A percentile compares a stretch with the other conserved stretches of the same genome.
These are phyloP conservation scores for Apodemia zela DNA, from an alignment of 2,888 invertebrate genomes.

Conservation along the genomic window DNA sequence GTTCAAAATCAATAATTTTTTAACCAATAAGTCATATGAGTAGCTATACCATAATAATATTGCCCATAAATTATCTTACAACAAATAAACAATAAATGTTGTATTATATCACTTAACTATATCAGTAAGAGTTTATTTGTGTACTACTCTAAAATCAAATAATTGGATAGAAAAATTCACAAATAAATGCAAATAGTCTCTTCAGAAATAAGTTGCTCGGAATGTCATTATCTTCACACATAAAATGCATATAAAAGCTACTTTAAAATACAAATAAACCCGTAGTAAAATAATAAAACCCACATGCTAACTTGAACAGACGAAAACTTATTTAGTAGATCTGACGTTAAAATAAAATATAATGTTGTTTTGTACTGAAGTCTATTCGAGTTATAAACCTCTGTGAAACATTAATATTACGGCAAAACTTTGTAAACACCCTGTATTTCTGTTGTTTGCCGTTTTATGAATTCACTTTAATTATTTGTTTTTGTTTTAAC, in stretches of 20 bases:
- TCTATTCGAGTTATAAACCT: conserved; percentile 16
- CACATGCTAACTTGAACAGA: conserved; percentile 4
- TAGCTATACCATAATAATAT: too few species aligned
- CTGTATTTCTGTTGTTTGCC: conserved; percentile 1
- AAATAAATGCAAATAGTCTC: too few species aligned
- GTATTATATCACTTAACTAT: too few species aligned
- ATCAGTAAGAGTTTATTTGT: too few species aligned
- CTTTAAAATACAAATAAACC: conserved; percentile 10
- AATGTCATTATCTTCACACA: not conserved
- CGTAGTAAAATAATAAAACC: conserved; percentile 4
- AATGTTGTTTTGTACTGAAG: conserved; percentile 12
- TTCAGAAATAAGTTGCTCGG: not conserved
- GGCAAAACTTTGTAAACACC: conserved; percentile 13
- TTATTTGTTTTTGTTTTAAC: conserved; percentile 7
- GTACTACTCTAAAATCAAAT: too few species aligned
- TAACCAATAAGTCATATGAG: too few species aligned
- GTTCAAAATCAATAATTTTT: too few species aligned
- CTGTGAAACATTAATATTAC: conserved; percentile 16
- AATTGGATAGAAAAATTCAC: too few species aligned
- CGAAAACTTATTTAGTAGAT: conserved; percentile 11
- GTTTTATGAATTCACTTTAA: conserved; percentile 14
- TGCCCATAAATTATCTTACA: too few species aligned
- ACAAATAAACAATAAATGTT: too few species aligned
- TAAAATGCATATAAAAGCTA: not conserved
- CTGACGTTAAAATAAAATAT: conserved; percentile 13